Conservation (phyloP, 2,888 invertebrate species). For the Caenorhabditis sp. region DNA sequence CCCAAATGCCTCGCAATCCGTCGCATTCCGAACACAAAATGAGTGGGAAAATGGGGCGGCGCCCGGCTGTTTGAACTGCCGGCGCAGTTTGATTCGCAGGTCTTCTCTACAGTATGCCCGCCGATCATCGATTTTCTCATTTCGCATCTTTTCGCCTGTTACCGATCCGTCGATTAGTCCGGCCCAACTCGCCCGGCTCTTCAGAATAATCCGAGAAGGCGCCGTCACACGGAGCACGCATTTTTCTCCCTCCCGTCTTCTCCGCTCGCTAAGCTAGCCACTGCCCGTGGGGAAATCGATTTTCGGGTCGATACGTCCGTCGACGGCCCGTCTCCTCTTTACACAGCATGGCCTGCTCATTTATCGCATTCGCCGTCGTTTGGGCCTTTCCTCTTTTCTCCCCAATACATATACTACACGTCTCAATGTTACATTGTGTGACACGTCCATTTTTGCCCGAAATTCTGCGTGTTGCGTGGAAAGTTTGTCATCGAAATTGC, state of each 20-base stretch:
- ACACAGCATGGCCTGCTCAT: conserved; percentile 22
- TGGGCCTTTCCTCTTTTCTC: not conserved
- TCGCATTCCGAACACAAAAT: conserved; percentile 7
- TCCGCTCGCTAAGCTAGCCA: not conserved
- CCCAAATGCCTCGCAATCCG: conserved; percentile 2
- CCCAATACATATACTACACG: not conserved
- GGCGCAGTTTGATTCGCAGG: conserved; percentile 54
- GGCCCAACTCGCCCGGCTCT: not conserved
- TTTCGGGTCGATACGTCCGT: conserved; percentile 26
- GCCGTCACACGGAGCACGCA: not conserved
- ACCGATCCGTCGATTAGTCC: conserved; percentile 15
- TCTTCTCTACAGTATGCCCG: conserved; percentile 45
- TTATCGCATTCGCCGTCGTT: not conserved
- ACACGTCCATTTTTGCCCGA: not conserved
- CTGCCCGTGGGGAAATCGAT: conserved; percentile 19
- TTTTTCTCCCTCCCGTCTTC: conserved; percentile 13
- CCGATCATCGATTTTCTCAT: conserved; percentile 30
- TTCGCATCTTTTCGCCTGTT: conserved; percentile 16
- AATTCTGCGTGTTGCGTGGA: too few species aligned
- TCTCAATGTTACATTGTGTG: not conserved
- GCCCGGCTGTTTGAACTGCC: conserved; percentile 32
- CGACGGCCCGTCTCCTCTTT: conserved; percentile 7
- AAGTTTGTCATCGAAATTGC: not conserved
- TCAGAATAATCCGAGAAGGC: not conserved
- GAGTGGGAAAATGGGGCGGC: conserved; percentile 10